phyloP scores from a whole-genome alignment of 2,113 vertebrate genomes.

The Callionymus lyra region DNA sequence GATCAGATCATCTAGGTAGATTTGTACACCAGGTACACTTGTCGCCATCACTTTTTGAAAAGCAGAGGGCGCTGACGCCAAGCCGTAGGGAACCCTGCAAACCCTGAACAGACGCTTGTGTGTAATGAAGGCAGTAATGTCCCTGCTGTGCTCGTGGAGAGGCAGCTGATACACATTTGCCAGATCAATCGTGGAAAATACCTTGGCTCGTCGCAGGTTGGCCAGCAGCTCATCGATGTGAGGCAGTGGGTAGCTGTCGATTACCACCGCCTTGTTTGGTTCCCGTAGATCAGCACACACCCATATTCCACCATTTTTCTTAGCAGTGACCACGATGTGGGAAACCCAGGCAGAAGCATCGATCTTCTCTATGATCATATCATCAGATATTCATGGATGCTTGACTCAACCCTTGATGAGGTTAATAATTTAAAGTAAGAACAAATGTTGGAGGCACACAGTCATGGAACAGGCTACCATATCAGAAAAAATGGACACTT shows the following conservation, averaged over 20 bases:
- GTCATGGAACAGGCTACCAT: too few relatives aligned
- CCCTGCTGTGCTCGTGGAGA: neutral
- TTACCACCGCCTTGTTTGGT: slow-evolving; percentile 6
- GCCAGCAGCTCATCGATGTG: slow-evolving; percentile 11
- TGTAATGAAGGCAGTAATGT: slow-evolving; percentile 10
- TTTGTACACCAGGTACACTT: neutral
- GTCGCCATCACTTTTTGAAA: slow-evolving; percentile 9
- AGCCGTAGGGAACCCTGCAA: slow-evolving; percentile 5
- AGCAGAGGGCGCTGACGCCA: slow-evolving; percentile 8
- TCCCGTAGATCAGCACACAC: slow-evolving; percentile 4
- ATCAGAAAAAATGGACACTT: too few relatives aligned
- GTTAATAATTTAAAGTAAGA: too few relatives aligned
- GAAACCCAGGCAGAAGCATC: neutral
- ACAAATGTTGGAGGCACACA: too few relatives aligned
- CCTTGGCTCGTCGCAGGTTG: slow-evolving; percentile 1
- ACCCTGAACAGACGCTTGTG: slow-evolving; percentile 1
- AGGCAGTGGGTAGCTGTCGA: slow-evolving; percentile 1
- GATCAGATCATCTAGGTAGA: neutral
- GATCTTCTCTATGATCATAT: neutral
- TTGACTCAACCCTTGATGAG: too few relatives aligned
- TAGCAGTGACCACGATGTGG: too few relatives aligned
- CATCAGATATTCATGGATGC: too few relatives aligned
- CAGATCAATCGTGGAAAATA: slow-evolving; percentile 10
- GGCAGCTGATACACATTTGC: slow-evolving; percentile 2
- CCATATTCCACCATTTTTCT: slow-evolving; percentile 1